Evolutionary conservation across 2,113 vertebrate species (phyloP).

Genomic region (Puffinus mauretanicus): DNA sequence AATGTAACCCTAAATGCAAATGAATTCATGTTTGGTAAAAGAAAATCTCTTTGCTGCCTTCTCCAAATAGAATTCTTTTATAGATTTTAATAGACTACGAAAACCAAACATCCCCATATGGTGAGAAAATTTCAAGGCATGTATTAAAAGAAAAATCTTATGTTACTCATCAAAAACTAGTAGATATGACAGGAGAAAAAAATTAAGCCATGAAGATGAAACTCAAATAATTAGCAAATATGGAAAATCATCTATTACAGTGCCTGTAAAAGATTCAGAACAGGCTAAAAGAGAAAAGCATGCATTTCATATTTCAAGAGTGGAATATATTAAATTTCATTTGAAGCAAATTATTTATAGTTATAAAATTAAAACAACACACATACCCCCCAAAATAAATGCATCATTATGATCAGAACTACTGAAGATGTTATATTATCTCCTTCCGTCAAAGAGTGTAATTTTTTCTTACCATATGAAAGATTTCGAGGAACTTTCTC

Average conservation of each 20-base stretch:
- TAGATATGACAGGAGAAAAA: constrained; percentile 20
- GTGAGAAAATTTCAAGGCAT: constrained; percentile 11
- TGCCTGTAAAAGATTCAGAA: background rate
- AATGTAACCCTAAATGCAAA: constrained; percentile 54
- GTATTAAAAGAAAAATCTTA: constrained; percentile 16
- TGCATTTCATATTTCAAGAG: background rate
- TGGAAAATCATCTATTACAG: background rate
- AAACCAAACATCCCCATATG: constrained; percentile 32
- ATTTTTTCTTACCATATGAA: background rate
- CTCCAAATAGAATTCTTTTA: background rate
- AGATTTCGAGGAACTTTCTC: background rate
- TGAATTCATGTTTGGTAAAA: background rate
- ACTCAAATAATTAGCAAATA: constrained; percentile 47
- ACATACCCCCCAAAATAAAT: background rate
- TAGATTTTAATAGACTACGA: constrained; percentile 32
- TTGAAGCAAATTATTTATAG: background rate
- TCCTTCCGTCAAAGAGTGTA: background rate
- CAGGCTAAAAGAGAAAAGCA: background rate
- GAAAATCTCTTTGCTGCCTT: constrained; percentile 1
- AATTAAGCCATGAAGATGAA: constrained; percentile 26
- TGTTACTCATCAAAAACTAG: constrained; percentile 33
- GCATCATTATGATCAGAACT: background rate
- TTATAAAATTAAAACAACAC: background rate
- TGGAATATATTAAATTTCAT: background rate
- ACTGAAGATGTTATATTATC: background rate